Evolutionary conservation across 2,888 invertebrate species (phyloP).

Genomic region (Acronicta aceris): DNA sequence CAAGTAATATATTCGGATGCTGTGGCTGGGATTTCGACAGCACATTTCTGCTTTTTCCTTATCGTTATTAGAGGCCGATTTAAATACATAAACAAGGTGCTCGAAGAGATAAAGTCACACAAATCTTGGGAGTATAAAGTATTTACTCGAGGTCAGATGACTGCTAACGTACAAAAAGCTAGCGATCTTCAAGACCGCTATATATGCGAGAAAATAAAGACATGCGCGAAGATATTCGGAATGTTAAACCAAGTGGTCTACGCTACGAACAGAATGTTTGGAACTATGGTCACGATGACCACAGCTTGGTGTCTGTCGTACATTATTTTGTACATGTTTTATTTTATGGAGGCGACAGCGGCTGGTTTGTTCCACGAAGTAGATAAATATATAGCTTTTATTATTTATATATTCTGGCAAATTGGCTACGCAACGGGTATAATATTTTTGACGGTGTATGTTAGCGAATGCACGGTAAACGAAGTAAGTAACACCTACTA

Average conservation of each 20-base stretch:
- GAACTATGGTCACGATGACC: conserved; percentile 66
- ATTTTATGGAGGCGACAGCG: conserved; percentile 81
- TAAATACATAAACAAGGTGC: conserved; percentile 67
- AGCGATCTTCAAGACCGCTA: conserved; percentile 64
- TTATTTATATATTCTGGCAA: conserved; percentile 74
- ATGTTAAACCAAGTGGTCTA: conserved; percentile 64
- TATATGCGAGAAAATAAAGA: conserved; percentile 69
- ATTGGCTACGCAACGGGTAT: conserved; percentile 64
- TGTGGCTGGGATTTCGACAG: conserved; percentile 62
- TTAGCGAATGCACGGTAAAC: conserved; percentile 64
- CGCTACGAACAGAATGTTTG: conserved; percentile 65
- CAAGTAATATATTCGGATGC: conserved; percentile 69
- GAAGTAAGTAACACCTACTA: conserved; percentile 60
- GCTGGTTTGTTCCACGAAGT: conserved; percentile 72
- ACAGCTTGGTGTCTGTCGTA: conserved; percentile 61
- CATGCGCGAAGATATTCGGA: conserved; percentile 70
- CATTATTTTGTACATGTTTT: conserved; percentile 73
- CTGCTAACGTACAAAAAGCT: conserved; percentile 55
- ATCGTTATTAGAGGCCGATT: conserved; percentile 66
- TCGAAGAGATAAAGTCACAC: conserved; percentile 62
- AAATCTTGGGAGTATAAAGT: conserved; percentile 66
- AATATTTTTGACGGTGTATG: conserved; percentile 65
- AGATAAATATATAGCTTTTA: conserved; percentile 67
- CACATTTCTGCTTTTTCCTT: conserved; percentile 67
- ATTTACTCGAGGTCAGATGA: conserved; percentile 59